A percentile compares a stretch with the other conserved stretches of the same genome.
Evolutionary conservation across 2,888 invertebrate species (phyloP).

Genomic region (Teleogryllus oceanicus): DNA sequence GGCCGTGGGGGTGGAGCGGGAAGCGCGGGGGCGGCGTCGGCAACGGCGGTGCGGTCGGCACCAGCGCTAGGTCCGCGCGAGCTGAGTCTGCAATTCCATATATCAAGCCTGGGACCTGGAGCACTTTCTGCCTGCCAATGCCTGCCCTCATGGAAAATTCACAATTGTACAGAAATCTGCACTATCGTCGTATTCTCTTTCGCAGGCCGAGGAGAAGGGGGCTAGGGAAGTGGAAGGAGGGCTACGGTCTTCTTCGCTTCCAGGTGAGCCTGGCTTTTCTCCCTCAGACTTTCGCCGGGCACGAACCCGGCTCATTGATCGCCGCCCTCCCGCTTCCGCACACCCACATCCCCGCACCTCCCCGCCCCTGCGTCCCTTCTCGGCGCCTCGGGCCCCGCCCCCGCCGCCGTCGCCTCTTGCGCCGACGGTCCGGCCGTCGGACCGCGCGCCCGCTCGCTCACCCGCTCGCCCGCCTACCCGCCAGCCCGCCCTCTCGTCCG

Average conservation of each 20-base stretch:
- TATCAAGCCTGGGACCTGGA: slow-evolving; percentile 32
- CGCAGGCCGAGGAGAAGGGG: background rate
- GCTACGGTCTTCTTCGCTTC: background rate
- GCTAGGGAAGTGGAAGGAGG: background rate
- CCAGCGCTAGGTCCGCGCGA: slow-evolving; percentile 18
- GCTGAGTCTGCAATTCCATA: slow-evolving; percentile 35
- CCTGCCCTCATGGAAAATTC: slow-evolving; percentile 36
- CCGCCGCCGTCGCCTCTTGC: background rate
- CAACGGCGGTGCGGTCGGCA: background rate
- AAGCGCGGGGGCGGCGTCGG: background rate
- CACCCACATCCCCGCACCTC: background rate
- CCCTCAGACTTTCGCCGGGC: background rate
- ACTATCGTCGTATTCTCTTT: slow-evolving; percentile 30
- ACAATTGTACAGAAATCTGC: slow-evolving; percentile 35
- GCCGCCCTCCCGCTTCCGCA: too few relatives aligned
- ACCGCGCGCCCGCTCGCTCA: background rate
- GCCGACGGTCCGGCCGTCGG: background rate
- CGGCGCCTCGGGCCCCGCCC: background rate
- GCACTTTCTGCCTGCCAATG: slow-evolving; percentile 31
- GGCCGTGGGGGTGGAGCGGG: background rate
- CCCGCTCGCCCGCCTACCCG: background rate
- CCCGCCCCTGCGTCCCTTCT: background rate
- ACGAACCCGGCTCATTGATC: background rate
- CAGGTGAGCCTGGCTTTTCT: background rate
- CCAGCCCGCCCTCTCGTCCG: background rate